These are phyloP conservation scores for Sparidentex hasta DNA, from an alignment of 2,797 vertebrate species.

Conservation along the genomic window DNA sequence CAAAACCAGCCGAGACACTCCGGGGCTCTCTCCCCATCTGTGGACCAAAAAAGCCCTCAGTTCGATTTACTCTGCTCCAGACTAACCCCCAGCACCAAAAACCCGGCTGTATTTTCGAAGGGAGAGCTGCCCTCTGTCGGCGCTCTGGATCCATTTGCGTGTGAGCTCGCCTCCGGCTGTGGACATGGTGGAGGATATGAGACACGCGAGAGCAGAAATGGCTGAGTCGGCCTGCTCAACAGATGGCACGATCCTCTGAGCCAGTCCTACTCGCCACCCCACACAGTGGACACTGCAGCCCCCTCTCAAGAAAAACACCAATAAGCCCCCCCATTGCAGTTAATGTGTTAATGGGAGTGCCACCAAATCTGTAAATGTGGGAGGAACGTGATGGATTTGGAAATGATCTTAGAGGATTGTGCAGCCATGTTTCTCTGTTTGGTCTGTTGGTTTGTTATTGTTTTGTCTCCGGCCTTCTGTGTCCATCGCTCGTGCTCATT, in stretches of 20 bases:
- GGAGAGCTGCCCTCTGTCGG: conserved; percentile 63
- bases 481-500: conserved; percentile 31
- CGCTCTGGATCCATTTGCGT: conserved; percentile 60
- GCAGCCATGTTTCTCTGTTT: conserved; percentile 26
- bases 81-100: conserved; percentile 39
- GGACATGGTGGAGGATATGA: conserved; percentile 63
- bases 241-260: conserved; percentile 78
- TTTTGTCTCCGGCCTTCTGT: conserved; percentile 52
- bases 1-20: conserved; percentile 54
- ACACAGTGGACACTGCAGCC: conserved; percentile 53
- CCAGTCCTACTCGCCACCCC: conserved; percentile 63
- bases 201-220: conserved; percentile 73
- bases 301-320: conserved; percentile 47
- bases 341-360: conserved; percentile 19
- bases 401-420: conserved; percentile 2
- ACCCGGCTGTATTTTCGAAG: conserved; percentile 29
- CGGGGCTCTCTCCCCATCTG: conserved; percentile 47
- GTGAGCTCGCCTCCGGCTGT: conserved; percentile 65
- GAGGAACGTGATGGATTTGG: background rate
- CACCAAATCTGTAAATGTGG: conserved; percentile 23
- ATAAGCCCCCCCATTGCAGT: conserved; percentile 24
- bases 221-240: conserved; percentile 81
- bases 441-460: conserved; percentile 41
- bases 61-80: conserved; percentile 26
- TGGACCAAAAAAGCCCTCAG: conserved; percentile 35